Conservation (phyloP, 2,888 invertebrate species). For the Pandemis heparana region DNA sequence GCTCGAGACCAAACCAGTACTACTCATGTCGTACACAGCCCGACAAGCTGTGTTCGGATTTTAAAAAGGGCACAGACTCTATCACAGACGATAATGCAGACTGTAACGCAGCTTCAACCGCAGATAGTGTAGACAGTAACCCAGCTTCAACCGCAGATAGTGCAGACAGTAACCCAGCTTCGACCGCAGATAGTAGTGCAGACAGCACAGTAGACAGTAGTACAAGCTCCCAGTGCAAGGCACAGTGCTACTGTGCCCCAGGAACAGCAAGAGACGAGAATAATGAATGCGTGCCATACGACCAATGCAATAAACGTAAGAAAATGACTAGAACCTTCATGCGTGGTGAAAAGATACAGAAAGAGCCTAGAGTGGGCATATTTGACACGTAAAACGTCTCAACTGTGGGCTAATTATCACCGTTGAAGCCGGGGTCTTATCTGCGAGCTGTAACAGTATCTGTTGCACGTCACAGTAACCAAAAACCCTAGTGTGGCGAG, state of each 20-base stretch:
- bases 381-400: too few species aligned
- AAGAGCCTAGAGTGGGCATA: too few species aligned
- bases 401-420: too few species aligned
- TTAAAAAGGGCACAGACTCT: not conserved
- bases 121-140: not conserved
- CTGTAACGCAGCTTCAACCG: not conserved
- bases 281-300: slow-evolving; percentile 26
- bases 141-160: not conserved
- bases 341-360: too few species aligned
- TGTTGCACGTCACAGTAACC: too few species aligned
- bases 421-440: too few species aligned
- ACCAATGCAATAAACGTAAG: slow-evolving; percentile 39
- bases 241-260: slow-evolving; percentile 37
- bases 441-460: too few species aligned
- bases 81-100: too few species aligned
- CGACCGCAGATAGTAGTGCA: too few species aligned
- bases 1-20: slow-evolving; percentile 5
- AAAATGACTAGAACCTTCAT: not conserved
- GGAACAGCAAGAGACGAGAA: slow-evolving; percentile 37
- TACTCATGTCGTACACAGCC: slow-evolving; percentile 6
- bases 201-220: not conserved
- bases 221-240: slow-evolving; percentile 16
- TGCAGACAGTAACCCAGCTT: not conserved
- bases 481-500: too few species aligned
- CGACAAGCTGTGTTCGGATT: slow-evolving; percentile 3